Conservation (phyloP, 1,140 invertebrate species). For the roundworm (Caenorhabditis elegans) region DNA sequence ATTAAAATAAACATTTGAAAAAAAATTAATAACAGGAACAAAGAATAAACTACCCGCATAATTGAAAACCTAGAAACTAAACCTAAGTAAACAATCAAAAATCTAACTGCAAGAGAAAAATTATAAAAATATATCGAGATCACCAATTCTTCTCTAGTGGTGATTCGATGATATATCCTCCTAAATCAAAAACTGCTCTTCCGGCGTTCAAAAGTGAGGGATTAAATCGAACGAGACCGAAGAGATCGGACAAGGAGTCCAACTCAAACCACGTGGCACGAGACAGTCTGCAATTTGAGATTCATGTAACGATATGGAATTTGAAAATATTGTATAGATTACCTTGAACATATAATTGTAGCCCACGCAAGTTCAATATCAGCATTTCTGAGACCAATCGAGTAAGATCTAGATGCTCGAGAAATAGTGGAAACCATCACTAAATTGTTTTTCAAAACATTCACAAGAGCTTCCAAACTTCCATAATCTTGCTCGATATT, state of each 20-base stretch:
- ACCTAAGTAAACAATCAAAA: background rate
- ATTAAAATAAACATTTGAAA: too few species aligned
- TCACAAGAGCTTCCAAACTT: slow-evolving; percentile 48
- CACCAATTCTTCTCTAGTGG: slow-evolving; percentile 64
- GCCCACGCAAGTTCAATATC: slow-evolving; percentile 61
- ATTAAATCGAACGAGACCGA: slow-evolving; percentile 52
- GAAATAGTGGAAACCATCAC: slow-evolving; percentile 51
- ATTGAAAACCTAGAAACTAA: background rate
- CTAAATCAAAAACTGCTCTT: slow-evolving; percentile 53
- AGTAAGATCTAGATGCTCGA: slow-evolving; percentile 62
- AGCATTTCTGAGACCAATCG: slow-evolving; percentile 58
- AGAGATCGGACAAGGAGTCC: slow-evolving; percentile 19
- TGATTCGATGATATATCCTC: slow-evolving; percentile 61
- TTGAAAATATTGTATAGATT: too few species aligned
- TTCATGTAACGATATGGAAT: slow-evolving; percentile 11
- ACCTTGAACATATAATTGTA: slow-evolving; percentile 20
- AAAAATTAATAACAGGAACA: background rate
- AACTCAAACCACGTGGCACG: slow-evolving; percentile 35
- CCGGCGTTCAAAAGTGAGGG: slow-evolving; percentile 55
- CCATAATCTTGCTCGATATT: slow-evolving; percentile 54
- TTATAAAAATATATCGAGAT: background rate
- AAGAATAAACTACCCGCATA: background rate
- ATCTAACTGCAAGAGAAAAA: background rate
- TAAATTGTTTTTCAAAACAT: slow-evolving; percentile 49
- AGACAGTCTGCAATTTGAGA: slow-evolving; percentile 32